These are phyloP conservation scores for Sanderia malayensis DNA, from an alignment of 30 jellyfish, hydroid and myxozoan genomes.

Conservation along the genomic window DNA sequence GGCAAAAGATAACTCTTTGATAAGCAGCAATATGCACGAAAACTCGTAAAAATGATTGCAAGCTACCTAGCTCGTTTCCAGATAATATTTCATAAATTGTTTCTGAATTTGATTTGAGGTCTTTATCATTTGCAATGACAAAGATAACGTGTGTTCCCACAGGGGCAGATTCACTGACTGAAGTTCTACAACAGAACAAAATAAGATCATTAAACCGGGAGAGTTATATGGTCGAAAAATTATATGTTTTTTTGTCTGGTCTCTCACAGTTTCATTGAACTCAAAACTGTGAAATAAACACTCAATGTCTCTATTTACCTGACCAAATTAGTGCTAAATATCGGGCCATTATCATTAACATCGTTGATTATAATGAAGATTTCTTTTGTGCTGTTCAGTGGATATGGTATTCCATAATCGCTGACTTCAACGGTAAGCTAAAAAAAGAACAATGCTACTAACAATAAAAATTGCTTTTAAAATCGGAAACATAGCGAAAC, in stretches of 20 bases:
- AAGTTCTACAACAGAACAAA: not conserved
- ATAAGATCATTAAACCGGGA: not conserved
- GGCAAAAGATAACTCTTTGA: no score
- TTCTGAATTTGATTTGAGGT: conserved; percentile 50
- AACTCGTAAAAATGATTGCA: no score
- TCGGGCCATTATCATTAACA: conserved; percentile 72
- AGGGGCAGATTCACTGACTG: conserved; percentile 36
- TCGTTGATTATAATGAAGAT: conserved; percentile 27
- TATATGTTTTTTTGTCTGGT: no score
- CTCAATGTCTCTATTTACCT: not conserved
- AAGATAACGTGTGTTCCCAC: conserved; percentile 23
- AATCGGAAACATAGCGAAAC: no score
- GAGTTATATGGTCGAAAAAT: not conserved
- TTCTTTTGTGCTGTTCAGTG: conserved; percentile 24
- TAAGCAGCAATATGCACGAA: no score
- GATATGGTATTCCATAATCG: conserved; percentile 44
- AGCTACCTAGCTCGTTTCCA: conserved; percentile 50
- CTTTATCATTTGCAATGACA: conserved; percentile 58
- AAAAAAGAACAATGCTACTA: not conserved
- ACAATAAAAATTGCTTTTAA: not conserved
- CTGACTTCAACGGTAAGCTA: conserved; percentile 52
- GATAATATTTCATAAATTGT: conserved; percentile 23
- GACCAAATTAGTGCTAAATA: conserved; percentile 37
- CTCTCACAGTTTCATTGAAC: no score
- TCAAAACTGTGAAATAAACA: not conserved